A percentile compares a stretch with the other conserved stretches of the same genome.
Evolutionary conservation across 2,113 vertebrate genomes (phyloP).

Genomic region (Cryptotis parvus): DNA sequence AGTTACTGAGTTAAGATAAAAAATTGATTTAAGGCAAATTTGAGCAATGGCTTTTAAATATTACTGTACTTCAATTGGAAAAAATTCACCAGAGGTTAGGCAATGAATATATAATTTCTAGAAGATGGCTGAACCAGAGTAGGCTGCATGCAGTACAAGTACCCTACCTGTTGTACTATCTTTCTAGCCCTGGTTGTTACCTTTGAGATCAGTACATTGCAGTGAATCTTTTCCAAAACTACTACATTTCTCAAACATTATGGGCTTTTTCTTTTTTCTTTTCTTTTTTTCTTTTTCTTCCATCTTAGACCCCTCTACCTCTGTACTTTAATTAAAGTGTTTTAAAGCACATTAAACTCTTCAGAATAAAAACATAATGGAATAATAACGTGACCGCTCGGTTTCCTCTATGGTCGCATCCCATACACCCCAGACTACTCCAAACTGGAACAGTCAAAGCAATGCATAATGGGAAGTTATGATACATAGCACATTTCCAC

Average conservation of each 20-base stretch:
- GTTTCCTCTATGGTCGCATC: too few relatives aligned
- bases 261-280: not conserved
- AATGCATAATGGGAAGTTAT: conserved; percentile 46
- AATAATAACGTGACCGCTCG: not conserved
- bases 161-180: too few relatives aligned
- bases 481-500: conserved; percentile 34
- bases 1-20: conserved; percentile 35
- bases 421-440: conserved; percentile 25
- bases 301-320: not conserved
- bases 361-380: not conserved
- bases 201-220: not conserved
- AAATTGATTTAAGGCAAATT: conserved; percentile 11
- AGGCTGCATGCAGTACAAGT: too few relatives aligned
- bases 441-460: conserved; percentile 37
- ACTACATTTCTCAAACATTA: conserved; percentile 14
- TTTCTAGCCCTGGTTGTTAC: not conserved
- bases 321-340: conserved; percentile 63
- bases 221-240: not conserved
- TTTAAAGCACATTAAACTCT: conserved; percentile 36
- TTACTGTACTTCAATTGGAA: not conserved
- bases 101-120: not conserved
- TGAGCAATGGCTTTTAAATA: conserved; percentile 22
- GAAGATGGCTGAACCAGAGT: not conserved
- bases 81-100: not conserved
- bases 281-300: not conserved